These are phyloP conservation scores for Anarrhichthys ocellatus DNA, from an alignment of 2,113 vertebrate species.

Conservation along the genomic window DNA sequence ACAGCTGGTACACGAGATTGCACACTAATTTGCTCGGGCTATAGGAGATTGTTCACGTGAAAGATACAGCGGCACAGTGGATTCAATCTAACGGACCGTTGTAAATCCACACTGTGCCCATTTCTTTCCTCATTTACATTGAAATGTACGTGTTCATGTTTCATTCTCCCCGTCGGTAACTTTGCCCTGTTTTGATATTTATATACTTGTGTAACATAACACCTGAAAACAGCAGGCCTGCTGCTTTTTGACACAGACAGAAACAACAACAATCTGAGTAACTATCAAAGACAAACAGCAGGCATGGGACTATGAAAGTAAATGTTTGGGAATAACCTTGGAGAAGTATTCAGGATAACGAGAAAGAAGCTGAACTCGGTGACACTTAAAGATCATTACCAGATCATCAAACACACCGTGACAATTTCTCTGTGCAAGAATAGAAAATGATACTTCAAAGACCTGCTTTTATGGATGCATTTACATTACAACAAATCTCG, in stretches of 20 bases:
- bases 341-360: constrained; percentile 59
- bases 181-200: constrained; percentile 48
- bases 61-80: constrained; percentile 63
- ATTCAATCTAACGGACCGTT: constrained; percentile 73
- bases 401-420: constrained; percentile 58
- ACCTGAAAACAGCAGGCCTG: constrained; percentile 25
- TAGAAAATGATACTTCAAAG: constrained; percentile 51
- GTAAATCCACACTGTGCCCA: constrained; percentile 66
- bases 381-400: constrained; percentile 63
- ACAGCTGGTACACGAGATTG: constrained; percentile 57
- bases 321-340: constrained; percentile 67
- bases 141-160: constrained; percentile 77
- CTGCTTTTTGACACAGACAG: constrained; percentile 52
- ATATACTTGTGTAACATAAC: constrained; percentile 52
- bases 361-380: constrained; percentile 55
- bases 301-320: constrained; percentile 29
- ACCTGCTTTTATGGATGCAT: constrained; percentile 43
- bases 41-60: constrained; percentile 71
- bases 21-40: constrained; percentile 77
- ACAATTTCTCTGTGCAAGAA: constrained; percentile 33
- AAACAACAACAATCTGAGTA: constrained; percentile 54
- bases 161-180: constrained; percentile 59
- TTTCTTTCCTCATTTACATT: constrained; percentile 79
- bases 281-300: constrained; percentile 56
- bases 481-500: constrained; percentile 45